phyloP scores from a whole-genome alignment of 2,113 vertebrate genomes.

The Dasyprocta punctata region DNA sequence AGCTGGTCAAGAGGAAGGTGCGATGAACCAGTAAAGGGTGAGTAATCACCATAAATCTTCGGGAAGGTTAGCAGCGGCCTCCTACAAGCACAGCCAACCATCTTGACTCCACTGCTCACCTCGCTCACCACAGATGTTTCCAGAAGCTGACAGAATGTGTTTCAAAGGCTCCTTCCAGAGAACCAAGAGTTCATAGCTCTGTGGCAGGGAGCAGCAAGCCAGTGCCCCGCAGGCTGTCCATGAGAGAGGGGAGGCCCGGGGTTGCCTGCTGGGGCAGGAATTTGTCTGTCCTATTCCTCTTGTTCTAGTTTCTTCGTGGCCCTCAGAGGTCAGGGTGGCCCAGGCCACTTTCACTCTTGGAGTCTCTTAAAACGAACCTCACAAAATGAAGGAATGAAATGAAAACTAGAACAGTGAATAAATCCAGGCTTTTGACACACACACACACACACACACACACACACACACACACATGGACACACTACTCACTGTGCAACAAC shows the following conservation, averaged over 20 bases:
- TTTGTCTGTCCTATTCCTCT: not conserved
- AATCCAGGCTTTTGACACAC: not conserved
- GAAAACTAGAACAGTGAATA: not conserved
- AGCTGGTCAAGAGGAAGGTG: not conserved
- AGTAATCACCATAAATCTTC: not conserved
- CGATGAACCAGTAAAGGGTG: accelerated
- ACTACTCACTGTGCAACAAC: not conserved
- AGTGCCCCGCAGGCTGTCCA: not conserved
- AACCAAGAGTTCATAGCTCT: not conserved
- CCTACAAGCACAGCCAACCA: not conserved
- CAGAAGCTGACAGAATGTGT: not conserved
- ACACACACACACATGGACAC: not conserved
- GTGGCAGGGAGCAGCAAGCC: not conserved
- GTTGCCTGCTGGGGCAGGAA: not conserved
- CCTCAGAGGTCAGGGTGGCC: not conserved
- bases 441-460: not conserved
- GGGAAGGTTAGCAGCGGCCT: not conserved
- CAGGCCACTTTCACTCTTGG: not conserved
- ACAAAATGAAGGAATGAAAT: not conserved
- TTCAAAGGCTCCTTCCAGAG: not conserved
- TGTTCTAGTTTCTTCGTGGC: not conserved
- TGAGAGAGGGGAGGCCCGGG: not conserved
- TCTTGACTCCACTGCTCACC: not conserved
- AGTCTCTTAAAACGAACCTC: not conserved
- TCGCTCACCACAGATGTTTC: not conserved